These are phyloP conservation scores for Zoanthus sociatus DNA, from an alignment of 92 coral and sea anemone genomes.

Conservation along the genomic window DNA sequence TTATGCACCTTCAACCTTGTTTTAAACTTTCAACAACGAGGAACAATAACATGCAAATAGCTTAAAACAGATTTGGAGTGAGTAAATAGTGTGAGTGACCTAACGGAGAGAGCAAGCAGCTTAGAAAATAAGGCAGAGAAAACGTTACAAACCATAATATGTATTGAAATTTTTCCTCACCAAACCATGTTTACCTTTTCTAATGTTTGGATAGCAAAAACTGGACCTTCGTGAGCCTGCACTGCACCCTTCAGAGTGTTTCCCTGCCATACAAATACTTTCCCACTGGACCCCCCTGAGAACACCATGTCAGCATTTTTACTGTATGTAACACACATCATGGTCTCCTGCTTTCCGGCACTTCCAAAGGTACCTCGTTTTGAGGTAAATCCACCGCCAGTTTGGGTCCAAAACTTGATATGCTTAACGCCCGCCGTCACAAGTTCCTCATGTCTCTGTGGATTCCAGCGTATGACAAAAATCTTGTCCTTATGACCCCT, in stretches of 20 bases:
- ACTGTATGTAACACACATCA: constrained; percentile 97
- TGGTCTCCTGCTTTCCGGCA: constrained; percentile 91
- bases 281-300: constrained; percentile 98
- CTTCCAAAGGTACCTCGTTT: constrained; percentile 97
- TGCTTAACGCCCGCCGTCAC: constrained; percentile 98
- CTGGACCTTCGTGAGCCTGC: constrained; percentile 98
- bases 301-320: constrained; percentile 82
- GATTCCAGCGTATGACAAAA: constrained; percentile 97
- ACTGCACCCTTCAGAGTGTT: constrained; percentile 76
- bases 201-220: constrained; percentile 95
- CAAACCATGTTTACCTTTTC: constrained; percentile 77
- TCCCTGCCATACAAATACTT: constrained; percentile 93
- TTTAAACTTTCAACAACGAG: no score
- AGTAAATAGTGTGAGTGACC: no score
- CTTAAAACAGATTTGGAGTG: no score
- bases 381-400: constrained; percentile 99
- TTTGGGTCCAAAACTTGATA: constrained; percentile 99
- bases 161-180: neutral
- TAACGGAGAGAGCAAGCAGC: no score
- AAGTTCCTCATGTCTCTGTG: constrained; percentile 84
- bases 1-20: no score
- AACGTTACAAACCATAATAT: no score
- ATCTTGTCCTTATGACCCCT: constrained; percentile 99
- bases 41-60: no score
- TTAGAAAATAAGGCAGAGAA: no score